These are phyloP conservation scores for Malurus alboscapulatus DNA, from an alignment of 2,113 vertebrate species.

Conservation along the genomic window DNA sequence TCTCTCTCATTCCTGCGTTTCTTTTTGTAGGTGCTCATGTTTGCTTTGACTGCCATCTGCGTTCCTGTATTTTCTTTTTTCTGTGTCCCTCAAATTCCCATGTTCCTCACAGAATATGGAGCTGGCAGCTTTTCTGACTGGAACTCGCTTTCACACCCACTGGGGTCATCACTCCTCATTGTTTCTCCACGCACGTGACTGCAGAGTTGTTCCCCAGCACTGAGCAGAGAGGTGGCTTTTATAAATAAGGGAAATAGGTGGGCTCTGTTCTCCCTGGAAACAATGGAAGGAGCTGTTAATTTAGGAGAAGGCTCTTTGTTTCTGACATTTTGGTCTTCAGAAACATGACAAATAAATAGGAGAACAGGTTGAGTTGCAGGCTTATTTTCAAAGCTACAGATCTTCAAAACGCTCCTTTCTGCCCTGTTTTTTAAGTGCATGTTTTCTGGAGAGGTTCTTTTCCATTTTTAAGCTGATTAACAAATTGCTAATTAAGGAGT, in stretches of 20 bases:
- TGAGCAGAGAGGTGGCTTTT: not conserved
- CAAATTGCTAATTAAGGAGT: not conserved
- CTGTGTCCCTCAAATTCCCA: not conserved
- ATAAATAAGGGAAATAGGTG: constrained; percentile 50
- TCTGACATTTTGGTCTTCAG: not conserved
- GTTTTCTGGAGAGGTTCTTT: not conserved
- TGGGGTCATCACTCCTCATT: constrained; percentile 3
- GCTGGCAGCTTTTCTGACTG: not conserved
- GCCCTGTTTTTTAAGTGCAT: not conserved
- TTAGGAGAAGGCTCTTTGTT: not conserved
- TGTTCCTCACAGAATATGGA: not conserved
- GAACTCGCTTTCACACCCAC: constrained; percentile 21
- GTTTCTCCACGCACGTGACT: not conserved
- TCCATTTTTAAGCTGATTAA: not conserved
- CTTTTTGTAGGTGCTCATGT: not conserved
- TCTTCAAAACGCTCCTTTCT: not conserved
- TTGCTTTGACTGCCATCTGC: not conserved
- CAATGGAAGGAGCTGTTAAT: constrained; percentile 13
- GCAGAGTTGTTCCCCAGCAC: not conserved
- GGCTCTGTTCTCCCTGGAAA: constrained; percentile 19
- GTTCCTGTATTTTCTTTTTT: not conserved
- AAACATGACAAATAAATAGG: not conserved
- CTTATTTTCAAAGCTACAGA: not conserved
- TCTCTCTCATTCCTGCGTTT: not conserved
- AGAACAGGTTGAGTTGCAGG: not conserved